Evolutionary conservation across 2,113 vertebrate genomes (phyloP), one percentile per base, ranked within the genome.

Genomic region (Periophthalmodon schlosseri): DNA sequence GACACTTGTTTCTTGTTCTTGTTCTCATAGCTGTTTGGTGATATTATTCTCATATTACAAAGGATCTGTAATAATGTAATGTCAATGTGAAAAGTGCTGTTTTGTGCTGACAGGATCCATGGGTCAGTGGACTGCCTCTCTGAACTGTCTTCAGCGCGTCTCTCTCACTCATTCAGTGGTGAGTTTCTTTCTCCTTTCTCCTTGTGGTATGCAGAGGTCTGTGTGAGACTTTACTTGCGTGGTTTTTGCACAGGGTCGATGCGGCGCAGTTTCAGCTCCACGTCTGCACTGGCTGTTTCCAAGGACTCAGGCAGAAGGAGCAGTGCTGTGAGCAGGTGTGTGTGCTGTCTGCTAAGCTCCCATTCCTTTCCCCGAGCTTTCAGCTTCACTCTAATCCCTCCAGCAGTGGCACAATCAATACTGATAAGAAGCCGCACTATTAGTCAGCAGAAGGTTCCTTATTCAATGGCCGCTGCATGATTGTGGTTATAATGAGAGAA

Each of bases 71-170:
- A 44, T 15, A 8, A 34, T 39, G 13, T 2, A 36, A 44, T 47
- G 20, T 24, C 1, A 68, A 49, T 65, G 34, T 47, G n/a, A 33
- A 3, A 14, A 6, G 9, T 16, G 3, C 24, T 21, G 9, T 39
- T 18, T 36, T 39, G 47, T 24, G 2, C 85, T 87, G 78, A 12
- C 82, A 99, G 98, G 90, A 87, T 98, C 76, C 94, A 95, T 2
- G 96, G 96, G 46, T 97, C 97, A n/a, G 85, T 97, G 70, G 97
- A 98, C 73, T 97, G 96, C 13, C 95, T 99, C 23, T 92, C 96
- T 36, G 97, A 97, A 84, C 93, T 95, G 80, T 94, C 95, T 0
- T 93, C 92, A 1, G 95, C 92, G 73, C 96, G 94, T 86, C 89
- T 93, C 84, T 95, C 89, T 75, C 93, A 89, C 85, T 88, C 94